phyloP scores from a whole-genome alignment of 2,113 vertebrate genomes.

The Melospiza melodia region DNA sequence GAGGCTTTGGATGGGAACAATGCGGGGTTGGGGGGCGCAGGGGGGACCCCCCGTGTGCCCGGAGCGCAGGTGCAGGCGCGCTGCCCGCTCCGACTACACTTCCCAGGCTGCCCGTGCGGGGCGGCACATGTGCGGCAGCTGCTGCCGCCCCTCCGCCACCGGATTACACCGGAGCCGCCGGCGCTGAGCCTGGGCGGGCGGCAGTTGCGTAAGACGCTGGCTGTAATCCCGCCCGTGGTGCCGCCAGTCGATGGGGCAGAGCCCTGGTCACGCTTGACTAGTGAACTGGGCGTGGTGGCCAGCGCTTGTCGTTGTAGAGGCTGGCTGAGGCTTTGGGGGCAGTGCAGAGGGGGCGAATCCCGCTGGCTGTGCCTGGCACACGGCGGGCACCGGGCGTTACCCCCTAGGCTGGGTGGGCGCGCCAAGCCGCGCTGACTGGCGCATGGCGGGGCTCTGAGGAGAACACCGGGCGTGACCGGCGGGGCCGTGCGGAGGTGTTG shows the following conservation, averaged over 20 bases:
- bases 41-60: background rate
- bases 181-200: background rate
- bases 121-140: background rate
- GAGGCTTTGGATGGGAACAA: background rate
- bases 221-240: background rate
- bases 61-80: background rate
- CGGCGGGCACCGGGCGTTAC: background rate
- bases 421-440: background rate
- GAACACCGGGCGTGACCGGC: background rate
- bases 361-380: background rate
- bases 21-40: background rate
- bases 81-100: background rate
- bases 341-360: background rate
- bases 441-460: background rate
- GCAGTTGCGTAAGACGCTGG: background rate
- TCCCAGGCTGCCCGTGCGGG: background rate
- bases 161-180: background rate
- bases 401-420: background rate
- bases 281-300: background rate
- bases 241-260: background rate
- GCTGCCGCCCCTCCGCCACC: background rate
- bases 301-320: background rate
- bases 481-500: background rate
- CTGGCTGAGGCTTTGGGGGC: background rate
- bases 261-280: background rate